Conservation (phyloP, 2,797 vertebrate species). For the Pseudotriccus pelzelni region DNA sequence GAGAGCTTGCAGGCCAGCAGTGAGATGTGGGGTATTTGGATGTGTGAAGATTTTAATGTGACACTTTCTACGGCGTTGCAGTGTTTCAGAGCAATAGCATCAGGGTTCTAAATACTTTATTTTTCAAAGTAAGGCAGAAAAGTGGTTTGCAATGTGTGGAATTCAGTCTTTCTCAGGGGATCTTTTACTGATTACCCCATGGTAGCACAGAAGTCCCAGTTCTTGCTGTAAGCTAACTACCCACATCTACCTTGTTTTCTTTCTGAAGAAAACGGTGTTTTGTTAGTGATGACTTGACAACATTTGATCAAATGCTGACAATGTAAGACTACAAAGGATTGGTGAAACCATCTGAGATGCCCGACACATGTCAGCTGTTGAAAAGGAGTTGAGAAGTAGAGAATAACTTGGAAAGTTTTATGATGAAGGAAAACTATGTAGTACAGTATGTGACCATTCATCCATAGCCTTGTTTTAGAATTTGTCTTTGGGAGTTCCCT, state of each 20-base stretch:
- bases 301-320: background rate
- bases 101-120: background rate
- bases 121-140: background rate
- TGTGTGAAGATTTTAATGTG: background rate
- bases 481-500: background rate
- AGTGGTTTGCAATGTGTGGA: background rate
- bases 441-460: background rate
- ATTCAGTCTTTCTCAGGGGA: background rate
- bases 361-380: background rate
- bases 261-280: background rate
- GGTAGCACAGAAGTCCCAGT: background rate
- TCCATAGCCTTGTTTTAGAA: background rate
- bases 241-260: background rate
- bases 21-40: background rate
- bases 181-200: background rate
- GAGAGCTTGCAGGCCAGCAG: background rate
- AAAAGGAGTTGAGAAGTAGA: background rate
- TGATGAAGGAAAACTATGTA: background rate
- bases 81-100: background rate
- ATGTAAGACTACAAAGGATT: background rate
- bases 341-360: background rate
- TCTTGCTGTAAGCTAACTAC: background rate
- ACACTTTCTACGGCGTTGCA: background rate
- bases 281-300: background rate
- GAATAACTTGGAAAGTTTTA: background rate